phyloP scores from a whole-genome alignment of 2,888 invertebrate species.

The Stenodema calcarata region DNA sequence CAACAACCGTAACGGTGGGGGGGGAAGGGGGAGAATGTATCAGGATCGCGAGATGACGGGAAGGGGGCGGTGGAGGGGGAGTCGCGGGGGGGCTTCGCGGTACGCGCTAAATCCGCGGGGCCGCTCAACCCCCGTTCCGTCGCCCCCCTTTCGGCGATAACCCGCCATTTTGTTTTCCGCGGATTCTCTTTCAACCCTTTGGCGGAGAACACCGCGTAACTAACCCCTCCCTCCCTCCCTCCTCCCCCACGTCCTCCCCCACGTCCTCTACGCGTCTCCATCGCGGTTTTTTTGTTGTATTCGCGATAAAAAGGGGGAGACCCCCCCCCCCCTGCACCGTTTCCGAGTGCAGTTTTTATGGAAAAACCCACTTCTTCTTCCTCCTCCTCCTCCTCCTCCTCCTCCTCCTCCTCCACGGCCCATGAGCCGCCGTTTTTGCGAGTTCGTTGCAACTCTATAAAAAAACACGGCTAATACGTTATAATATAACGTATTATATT shows the following conservation, averaged over 20 bases:
- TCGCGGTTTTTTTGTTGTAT: not conserved
- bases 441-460: too few species aligned
- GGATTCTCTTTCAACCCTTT: not conserved
- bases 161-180: not conserved
- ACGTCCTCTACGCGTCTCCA: not conserved
- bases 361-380: too few species aligned
- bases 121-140: too few species aligned
- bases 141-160: not conserved
- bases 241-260: not conserved
- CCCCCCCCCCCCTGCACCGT: not conserved
- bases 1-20: too few species aligned
- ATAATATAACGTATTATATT: too few species aligned
- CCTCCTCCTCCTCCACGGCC: too few species aligned
- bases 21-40: too few species aligned
- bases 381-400: too few species aligned
- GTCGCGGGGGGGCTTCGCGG: not conserved
- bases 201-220: not conserved
- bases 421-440: too few species aligned
- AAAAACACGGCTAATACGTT: too few species aligned
- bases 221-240: not conserved
- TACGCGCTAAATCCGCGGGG: not conserved
- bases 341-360: not conserved
- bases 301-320: not conserved
- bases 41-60: too few species aligned
- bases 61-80: not conserved